Evolutionary conservation across 1,140 invertebrate genomes (phyloP).

Genomic region (Drosophila setifemur): DNA sequence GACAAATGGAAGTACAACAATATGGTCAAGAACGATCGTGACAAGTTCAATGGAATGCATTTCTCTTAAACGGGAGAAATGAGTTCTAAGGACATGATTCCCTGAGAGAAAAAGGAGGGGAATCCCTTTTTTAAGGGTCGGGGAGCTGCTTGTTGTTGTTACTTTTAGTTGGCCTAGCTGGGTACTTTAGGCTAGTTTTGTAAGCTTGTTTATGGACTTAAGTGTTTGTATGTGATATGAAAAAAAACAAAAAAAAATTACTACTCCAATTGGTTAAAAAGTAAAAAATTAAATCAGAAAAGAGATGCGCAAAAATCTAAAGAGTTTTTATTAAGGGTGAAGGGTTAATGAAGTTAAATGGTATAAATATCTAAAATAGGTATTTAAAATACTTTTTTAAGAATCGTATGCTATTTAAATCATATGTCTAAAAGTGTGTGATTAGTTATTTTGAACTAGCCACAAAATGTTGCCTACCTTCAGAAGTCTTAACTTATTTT

Average conservation of each 20-base stretch:
- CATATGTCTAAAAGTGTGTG: no score
- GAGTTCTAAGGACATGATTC: background rate
- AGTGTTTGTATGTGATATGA: conserved; percentile 26
- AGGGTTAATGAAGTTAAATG: no score
- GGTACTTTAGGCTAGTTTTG: conserved; percentile 29
- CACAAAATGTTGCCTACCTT: no score
- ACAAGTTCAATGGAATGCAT: conserved; percentile 76
- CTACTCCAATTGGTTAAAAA: conserved; percentile 25
- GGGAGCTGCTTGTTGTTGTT: conserved; percentile 31
- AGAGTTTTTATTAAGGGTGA: background rate
- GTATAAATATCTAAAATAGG: no score
- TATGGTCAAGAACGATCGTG: conserved; percentile 75
- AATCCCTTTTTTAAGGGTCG: conserved; percentile 1
- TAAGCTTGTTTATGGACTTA: conserved; percentile 29
- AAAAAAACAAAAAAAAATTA: background rate
- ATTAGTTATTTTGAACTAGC: no score
- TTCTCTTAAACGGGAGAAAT: conserved; percentile 46
- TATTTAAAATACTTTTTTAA: no score
- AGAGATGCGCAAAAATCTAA: conserved; percentile 51
- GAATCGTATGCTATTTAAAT: no score
- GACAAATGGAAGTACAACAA: conserved; percentile 81
- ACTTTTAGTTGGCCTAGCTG: conserved; percentile 29
- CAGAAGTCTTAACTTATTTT: no score
- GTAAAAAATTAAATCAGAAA: conserved; percentile 5
- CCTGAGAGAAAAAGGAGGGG: background rate